Percentiles rank a stretch among this genome's conserved stretches.
These are phyloP conservation scores for Carcina quercana DNA, from an alignment of 2,888 invertebrate genomes.

Conservation along the genomic window DNA sequence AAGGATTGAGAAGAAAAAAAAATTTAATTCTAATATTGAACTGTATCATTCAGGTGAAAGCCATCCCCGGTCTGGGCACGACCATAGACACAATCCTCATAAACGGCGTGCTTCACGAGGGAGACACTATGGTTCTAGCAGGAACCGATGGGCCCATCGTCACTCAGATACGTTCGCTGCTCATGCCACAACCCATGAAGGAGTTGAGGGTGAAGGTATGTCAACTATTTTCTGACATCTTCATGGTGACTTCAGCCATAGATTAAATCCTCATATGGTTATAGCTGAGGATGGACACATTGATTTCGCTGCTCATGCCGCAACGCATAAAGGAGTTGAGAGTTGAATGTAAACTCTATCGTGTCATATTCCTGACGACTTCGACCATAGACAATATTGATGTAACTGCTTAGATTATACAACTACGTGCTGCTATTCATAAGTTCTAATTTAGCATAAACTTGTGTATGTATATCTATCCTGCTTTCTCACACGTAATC, in stretches of 20 bases:
- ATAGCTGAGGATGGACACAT: background rate
- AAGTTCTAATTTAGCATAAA: too few relatives aligned
- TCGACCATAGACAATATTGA: too few relatives aligned
- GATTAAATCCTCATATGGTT: background rate
- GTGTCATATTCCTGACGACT: too few relatives aligned
- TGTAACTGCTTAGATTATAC: too few relatives aligned
- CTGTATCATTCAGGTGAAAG: constrained; percentile 96
- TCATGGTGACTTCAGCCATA: background rate
- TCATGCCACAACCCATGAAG: constrained; percentile 98
- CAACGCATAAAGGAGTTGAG: constrained; percentile 97
- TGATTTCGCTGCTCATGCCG: constrained; percentile 94
- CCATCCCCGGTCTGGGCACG: constrained; percentile 96
- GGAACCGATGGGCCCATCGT: constrained; percentile 99
- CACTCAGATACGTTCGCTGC: constrained; percentile 95
- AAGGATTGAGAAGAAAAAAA: too few relatives aligned
- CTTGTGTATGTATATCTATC: too few relatives aligned
- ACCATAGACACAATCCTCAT: constrained; percentile 99
- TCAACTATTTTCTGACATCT: too few relatives aligned
- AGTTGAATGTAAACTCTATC: too few relatives aligned
- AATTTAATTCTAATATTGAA: too few relatives aligned
- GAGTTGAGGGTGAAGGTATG: constrained; percentile 94
- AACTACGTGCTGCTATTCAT: too few relatives aligned
- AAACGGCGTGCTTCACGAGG: constrained; percentile 94
- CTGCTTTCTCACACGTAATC: too few relatives aligned
- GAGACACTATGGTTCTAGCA: constrained; percentile 95